These are phyloP conservation scores for Morpho achilles DNA, from an alignment of 2,888 invertebrate genomes.

Conservation along the genomic window DNA sequence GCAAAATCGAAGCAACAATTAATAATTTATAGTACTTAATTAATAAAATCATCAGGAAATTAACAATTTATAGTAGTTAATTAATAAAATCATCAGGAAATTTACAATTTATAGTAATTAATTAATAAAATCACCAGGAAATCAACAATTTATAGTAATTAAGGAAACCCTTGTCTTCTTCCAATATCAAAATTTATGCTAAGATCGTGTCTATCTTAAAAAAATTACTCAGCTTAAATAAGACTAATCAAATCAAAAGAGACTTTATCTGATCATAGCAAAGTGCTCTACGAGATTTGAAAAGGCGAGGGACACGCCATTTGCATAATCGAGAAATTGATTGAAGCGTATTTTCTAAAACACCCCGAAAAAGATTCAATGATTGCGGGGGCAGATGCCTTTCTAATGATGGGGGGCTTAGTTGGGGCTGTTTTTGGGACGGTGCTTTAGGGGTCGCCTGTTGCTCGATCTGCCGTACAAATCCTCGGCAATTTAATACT, in stretches of 20 bases:
- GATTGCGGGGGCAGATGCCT: constrained; percentile 53
- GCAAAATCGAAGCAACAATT: no score
- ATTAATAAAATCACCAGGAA: neutral
- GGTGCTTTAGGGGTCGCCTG: constrained; percentile 29
- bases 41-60: no score
- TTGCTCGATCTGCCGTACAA: constrained; percentile 26
- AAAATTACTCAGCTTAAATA: constrained; percentile 47
- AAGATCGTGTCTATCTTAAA: constrained; percentile 9
- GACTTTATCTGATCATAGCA: constrained; percentile 50
- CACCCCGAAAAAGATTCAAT: constrained; percentile 54
- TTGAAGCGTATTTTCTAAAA: constrained; percentile 64
- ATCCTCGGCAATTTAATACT: neutral
- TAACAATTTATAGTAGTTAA: no score
- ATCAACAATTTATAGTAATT: no score
- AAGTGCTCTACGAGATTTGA: constrained; percentile 42
- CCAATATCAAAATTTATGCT: neutral
- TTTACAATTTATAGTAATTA: neutral
- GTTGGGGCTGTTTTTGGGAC: constrained; percentile 36
- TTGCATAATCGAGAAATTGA: constrained; percentile 75
- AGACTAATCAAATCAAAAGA: constrained; percentile 49
- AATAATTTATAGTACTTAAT: no score
- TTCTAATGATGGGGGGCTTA: constrained; percentile 50
- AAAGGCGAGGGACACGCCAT: constrained; percentile 48
- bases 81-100: no score
- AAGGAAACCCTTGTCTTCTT: neutral